These are phyloP conservation scores for Centroberyx gerrardi DNA, from an alignment of 2,797 vertebrate species.

Conservation along the genomic window DNA sequence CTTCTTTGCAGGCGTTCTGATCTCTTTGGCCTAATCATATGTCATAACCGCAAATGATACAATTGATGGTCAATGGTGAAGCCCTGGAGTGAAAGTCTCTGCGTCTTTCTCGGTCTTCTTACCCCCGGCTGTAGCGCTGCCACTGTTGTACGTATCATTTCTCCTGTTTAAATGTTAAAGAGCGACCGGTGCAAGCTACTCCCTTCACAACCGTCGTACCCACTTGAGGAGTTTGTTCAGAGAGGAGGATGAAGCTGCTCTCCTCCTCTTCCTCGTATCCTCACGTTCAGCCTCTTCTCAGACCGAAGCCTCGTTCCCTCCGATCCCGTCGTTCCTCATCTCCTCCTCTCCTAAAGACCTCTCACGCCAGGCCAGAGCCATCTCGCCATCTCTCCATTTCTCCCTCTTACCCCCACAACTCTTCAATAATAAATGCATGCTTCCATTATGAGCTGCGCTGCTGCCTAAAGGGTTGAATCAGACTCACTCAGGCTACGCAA, in stretches of 20 bases:
- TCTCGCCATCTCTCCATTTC: constrained; percentile 57
- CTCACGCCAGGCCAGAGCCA: constrained; percentile 61
- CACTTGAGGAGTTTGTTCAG: background rate
- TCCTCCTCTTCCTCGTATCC: constrained; percentile 17
- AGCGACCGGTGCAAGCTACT: background rate
- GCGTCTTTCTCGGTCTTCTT: background rate
- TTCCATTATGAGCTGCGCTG: constrained; percentile 86
- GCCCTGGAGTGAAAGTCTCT: background rate
- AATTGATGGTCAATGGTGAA: background rate
- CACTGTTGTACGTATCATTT: constrained; percentile 9
- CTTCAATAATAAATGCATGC: constrained; percentile 88
- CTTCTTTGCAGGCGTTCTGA: too few species aligned
- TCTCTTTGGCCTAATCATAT: background rate
- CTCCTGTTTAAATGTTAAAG: constrained; percentile 27
- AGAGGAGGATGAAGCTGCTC: background rate
- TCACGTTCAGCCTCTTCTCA: constrained; percentile 34
- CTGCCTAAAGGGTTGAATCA: constrained; percentile 61
- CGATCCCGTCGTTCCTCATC: constrained; percentile 22
- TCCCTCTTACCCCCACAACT: constrained; percentile 80
- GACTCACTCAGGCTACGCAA: constrained; percentile 71
- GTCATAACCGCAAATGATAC: background rate
- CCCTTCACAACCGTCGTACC: background rate
- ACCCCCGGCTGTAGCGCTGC: background rate
- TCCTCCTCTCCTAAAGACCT: constrained; percentile 43
- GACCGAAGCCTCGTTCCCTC: background rate